phyloP scores from a whole-genome alignment of 1,140 invertebrate genomes.

The Drosophila ambigua region DNA sequence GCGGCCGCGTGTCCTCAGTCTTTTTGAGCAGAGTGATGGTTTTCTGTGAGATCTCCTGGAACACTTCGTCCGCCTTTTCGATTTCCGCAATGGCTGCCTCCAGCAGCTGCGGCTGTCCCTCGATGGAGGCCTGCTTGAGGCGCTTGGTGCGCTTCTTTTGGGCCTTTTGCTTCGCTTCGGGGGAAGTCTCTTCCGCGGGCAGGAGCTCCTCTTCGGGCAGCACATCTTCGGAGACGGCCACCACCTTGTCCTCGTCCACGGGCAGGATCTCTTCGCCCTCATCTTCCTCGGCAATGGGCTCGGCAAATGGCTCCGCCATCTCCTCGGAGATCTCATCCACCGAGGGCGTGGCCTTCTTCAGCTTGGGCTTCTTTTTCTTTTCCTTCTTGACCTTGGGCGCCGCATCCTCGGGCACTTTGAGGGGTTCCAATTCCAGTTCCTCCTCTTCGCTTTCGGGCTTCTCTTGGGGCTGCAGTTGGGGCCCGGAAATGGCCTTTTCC shows the following conservation, averaged over 20 bases:
- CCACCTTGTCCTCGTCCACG: slow-evolving; percentile 71
- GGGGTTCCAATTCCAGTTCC: slow-evolving; percentile 65
- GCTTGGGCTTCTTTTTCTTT: slow-evolving; percentile 82
- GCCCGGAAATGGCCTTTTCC: slow-evolving; percentile 72
- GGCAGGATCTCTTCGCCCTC: slow-evolving; percentile 70
- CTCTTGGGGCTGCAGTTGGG: slow-evolving; percentile 69
- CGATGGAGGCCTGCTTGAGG: slow-evolving; percentile 70
- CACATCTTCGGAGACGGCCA: slow-evolving; percentile 74
- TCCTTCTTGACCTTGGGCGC: slow-evolving; percentile 64
- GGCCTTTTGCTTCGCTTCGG: slow-evolving; percentile 72
- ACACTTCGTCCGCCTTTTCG: slow-evolving; percentile 76
- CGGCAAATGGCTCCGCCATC: slow-evolving; percentile 71
- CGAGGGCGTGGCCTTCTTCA: slow-evolving; percentile 74
- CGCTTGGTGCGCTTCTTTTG: slow-evolving; percentile 81
- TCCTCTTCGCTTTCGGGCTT: slow-evolving; percentile 64
- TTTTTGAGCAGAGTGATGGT: slow-evolving; percentile 80
- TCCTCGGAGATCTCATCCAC: slow-evolving; percentile 78
- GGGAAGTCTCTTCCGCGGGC: slow-evolving; percentile 56
- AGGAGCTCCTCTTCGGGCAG: slow-evolving; percentile 70
- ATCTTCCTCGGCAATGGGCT: slow-evolving; percentile 83
- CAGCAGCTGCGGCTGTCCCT: slow-evolving; percentile 73
- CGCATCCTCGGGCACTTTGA: slow-evolving; percentile 62
- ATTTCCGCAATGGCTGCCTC: slow-evolving; percentile 75
- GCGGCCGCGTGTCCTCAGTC: slow-evolving; percentile 78
- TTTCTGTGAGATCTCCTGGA: slow-evolving; percentile 82